Percentiles rank a stretch among this genome's conserved stretches.
Evolutionary conservation across 2,888 invertebrate genomes (phyloP).

Genomic region (Dolichopus griseipennis): DNA sequence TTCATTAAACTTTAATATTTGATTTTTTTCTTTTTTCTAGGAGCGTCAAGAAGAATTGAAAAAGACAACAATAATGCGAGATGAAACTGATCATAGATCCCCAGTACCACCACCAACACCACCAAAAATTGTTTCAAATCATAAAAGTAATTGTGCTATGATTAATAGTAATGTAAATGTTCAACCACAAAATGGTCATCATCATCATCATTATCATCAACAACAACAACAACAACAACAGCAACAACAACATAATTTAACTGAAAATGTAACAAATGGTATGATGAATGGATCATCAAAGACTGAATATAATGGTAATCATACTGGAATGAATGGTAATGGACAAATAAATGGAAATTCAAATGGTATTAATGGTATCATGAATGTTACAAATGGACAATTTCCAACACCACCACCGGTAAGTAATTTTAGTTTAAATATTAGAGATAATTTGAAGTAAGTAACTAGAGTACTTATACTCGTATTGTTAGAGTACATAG

Average conservation of each 20-base stretch:
- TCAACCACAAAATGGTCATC: conserved; percentile 20
- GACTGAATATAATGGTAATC: neutral
- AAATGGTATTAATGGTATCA: conserved; percentile 17
- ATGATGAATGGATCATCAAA: neutral
- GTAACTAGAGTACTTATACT: too few species aligned
- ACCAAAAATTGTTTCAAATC: neutral
- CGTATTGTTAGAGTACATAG: too few species aligned
- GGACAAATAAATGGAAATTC: conserved; percentile 14
- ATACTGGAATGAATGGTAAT: conserved; percentile 21
- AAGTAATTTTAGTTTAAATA: conserved; percentile 23
- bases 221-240: neutral
- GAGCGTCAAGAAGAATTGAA: conserved; percentile 39
- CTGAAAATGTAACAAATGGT: neutral
- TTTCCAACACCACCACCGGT: conserved; percentile 34
- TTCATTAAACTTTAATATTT: conserved; percentile 11
- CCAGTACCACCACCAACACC: neutral
- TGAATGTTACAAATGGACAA: conserved; percentile 14
- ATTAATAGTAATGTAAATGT: conserved; percentile 21
- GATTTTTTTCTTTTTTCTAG: conserved; percentile 26
- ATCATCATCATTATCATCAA: neutral
- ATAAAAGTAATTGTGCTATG: conserved; percentile 1
- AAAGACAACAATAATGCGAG: conserved; percentile 39
- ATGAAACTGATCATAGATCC: conserved; percentile 37
- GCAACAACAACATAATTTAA: too few species aligned
- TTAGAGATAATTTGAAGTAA: too few species aligned